Conservation (phyloP, 2,888 invertebrate species). For the Spialia ferax region DNA sequence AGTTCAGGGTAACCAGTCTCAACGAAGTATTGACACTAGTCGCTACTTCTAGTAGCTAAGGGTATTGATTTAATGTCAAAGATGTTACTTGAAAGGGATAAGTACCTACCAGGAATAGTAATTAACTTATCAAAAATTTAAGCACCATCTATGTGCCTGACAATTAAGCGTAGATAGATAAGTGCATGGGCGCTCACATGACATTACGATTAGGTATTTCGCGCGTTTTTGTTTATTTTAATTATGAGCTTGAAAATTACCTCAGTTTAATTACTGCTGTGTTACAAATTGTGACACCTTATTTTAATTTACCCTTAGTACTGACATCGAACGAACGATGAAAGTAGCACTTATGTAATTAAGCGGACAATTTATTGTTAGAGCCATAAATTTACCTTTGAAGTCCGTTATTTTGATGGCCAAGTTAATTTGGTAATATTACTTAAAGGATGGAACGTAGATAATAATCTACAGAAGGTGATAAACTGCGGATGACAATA, state of each 20-base stretch:
- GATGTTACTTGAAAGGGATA: too few relatives aligned
- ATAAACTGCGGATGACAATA: not conserved
- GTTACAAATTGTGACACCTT: slow-evolving; percentile 34
- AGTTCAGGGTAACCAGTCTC: too few relatives aligned
- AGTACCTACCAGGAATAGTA: too few relatives aligned
- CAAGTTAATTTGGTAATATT: slow-evolving; percentile 8
- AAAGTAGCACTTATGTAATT: slow-evolving; percentile 38
- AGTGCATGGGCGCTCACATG: too few relatives aligned
- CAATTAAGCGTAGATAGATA: too few relatives aligned
- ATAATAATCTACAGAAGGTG: not conserved
- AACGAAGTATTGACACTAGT: too few relatives aligned
- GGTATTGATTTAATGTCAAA: too few relatives aligned
- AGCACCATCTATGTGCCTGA: too few relatives aligned
- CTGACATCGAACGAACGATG: slow-evolving; percentile 29
- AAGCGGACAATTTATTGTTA: slow-evolving; percentile 28
- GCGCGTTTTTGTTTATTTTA: too few relatives aligned
- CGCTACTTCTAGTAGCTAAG: too few relatives aligned
- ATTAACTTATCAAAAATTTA: too few relatives aligned
- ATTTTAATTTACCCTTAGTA: slow-evolving; percentile 28
- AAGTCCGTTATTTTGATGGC: slow-evolving; percentile 23
- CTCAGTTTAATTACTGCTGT: slow-evolving; percentile 11
- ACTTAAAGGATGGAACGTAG: not conserved
- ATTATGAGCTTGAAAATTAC: not conserved
- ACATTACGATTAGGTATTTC: too few relatives aligned
- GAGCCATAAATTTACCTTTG: slow-evolving; percentile 34